Base-by-base conservation (phyloP, 2,797 vertebrate genomes). In the Enteromius paludinosus region DNA sequence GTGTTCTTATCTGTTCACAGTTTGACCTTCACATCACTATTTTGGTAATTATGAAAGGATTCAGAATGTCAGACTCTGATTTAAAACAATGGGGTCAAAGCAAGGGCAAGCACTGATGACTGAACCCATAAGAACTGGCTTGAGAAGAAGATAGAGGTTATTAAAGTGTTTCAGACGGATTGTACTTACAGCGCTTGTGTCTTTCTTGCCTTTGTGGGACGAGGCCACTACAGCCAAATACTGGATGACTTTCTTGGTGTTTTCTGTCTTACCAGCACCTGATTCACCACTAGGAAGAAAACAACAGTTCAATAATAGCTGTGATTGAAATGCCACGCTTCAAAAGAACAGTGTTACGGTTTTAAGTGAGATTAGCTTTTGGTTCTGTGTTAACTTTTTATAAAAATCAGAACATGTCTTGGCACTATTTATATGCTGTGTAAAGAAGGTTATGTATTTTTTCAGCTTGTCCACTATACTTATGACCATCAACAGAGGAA, bases 161-260 rank as follows among this genome's bases (percentile, higher is more conserved):
- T 62, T 18, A 45, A 45, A 28, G 20, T 11, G 18, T 64, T 77
- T 78, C 20, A 52, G 12, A 25, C n/a, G 0, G 25, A 45, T 77
- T 18, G 47, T 78, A 95, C 97, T 97, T 94, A 99, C 98, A 88
- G 97, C 95, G 41, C 89, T 97, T 1, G 81, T 90, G n/a, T 98
- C 97, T 88, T 98, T 99, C 88, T 98, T 99, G 90, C 96, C 96
- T 87, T 99, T 99, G 85, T 98, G 97, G 0, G 98, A 98, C 4
- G 97, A 98, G 45, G 98, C 97, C 25, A 98, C 94, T 12, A 97
- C 91, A 0, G 97, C 97, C 93, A 99, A 92, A 85, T 99, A 99
- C 91, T 98, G 97, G 87, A 99, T 99, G 85, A 99, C 98, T 87
- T 99, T 99, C 92, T 99, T 99, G 85, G 98, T 99, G 86, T 99